Evolutionary conservation across 2,113 vertebrate genomes (phyloP).

Genomic region (Clarias gariepinus): DNA sequence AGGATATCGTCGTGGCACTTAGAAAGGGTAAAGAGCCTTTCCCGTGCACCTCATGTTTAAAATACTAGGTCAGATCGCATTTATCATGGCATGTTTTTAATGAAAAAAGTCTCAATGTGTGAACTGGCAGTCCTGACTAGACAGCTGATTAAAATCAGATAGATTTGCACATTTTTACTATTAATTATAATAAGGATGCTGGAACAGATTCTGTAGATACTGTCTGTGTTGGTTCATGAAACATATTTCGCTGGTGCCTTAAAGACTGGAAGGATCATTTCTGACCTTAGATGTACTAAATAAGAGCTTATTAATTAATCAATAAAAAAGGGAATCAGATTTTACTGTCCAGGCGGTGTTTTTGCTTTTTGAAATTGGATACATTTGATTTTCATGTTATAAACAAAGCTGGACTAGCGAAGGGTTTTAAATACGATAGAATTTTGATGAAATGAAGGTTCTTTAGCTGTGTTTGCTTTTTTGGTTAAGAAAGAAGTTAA

Average conservation of each 20-base stretch:
- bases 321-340: not conserved
- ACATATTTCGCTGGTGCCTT: not conserved
- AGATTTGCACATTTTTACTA: not conserved
- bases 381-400: not conserved
- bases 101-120: not conserved
- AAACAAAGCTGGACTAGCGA: not conserved
- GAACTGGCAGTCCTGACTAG: not conserved
- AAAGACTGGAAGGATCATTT: not conserved
- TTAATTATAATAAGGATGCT: not conserved
- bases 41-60: not conserved
- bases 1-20: not conserved
- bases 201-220: not conserved
- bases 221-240: not conserved
- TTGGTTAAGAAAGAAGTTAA: not conserved
- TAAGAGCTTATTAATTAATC: too few species aligned
- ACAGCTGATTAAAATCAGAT: not conserved
- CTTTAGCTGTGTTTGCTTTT: not conserved
- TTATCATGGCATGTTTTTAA: not conserved
- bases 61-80: not conserved
- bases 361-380: not conserved
- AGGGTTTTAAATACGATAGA: not conserved
- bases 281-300: not conserved
- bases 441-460: not conserved
- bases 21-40: not conserved
- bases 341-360: not conserved